Evolutionary conservation across 2,888 invertebrate genomes (phyloP).

Genomic region (Melipona bicolor): DNA sequence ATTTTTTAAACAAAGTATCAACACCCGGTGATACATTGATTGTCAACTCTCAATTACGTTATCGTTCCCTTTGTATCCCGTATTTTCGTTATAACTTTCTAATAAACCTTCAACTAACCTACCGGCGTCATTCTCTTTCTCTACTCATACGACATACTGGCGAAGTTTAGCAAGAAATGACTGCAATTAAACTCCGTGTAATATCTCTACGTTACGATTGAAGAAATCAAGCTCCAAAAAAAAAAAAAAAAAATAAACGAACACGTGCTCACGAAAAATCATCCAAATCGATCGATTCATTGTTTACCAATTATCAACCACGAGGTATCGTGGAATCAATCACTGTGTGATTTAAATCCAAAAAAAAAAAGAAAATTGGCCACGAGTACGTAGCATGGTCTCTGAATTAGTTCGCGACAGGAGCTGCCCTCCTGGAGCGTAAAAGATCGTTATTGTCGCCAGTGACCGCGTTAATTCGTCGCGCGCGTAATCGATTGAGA

Average conservation of each 20-base stretch:
- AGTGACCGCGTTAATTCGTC: slow-evolving; percentile 61
- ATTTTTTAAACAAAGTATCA: neutral
- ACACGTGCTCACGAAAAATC: neutral
- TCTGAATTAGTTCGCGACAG: slow-evolving; percentile 35
- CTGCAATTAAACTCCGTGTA: neutral
- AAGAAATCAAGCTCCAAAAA: slow-evolving; percentile 27
- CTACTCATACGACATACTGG: neutral
- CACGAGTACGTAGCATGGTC: slow-evolving; percentile 22
- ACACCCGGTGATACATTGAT: neutral
- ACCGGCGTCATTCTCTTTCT: neutral
- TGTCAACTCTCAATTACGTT: neutral
- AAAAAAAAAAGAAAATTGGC: neutral
- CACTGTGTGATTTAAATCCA: neutral
- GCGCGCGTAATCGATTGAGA: slow-evolving; percentile 43
- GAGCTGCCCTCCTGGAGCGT: slow-evolving; percentile 27
- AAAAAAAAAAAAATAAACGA: neutral
- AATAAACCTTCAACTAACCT: neutral
- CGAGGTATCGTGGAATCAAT: neutral
- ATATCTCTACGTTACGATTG: slow-evolving; percentile 1
- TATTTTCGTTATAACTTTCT: neutral
- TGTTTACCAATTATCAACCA: neutral
- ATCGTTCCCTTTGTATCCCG: neutral
- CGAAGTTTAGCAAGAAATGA: neutral
- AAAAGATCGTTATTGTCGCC: slow-evolving; percentile 62
- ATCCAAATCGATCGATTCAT: neutral